Percentiles rank a stretch among this genome's conserved stretches.
Evolutionary conservation across 1,140 invertebrate species (phyloP).

Genomic region (Papilio glaucus): DNA sequence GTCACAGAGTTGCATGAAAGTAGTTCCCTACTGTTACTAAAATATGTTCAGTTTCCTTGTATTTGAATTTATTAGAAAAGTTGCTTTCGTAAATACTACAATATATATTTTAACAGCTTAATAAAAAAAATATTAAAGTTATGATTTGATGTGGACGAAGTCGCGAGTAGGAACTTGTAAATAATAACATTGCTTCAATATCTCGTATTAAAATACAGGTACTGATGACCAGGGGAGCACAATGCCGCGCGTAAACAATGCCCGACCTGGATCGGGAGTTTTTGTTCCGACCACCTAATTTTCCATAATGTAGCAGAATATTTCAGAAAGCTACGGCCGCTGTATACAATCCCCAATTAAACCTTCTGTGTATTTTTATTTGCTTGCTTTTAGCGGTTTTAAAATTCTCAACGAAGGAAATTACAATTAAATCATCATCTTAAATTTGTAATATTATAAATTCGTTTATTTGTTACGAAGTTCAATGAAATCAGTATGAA

Average conservation of each 20-base stretch:
- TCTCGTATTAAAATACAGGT: conserved; percentile 29
- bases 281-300: conserved; percentile 35
- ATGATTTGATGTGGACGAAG: neutral
- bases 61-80: too few species aligned
- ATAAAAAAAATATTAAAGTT: too few species aligned
- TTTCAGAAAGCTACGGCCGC: conserved; percentile 26
- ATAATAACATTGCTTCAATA: conserved; percentile 1
- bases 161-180: neutral
- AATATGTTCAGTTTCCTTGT: too few species aligned
- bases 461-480: too few species aligned
- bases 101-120: too few species aligned
- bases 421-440: too few species aligned
- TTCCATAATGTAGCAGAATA: conserved; percentile 26
- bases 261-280: conserved; percentile 29
- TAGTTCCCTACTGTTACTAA: too few species aligned
- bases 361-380: conserved; percentile 10
- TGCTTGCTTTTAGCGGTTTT: neutral
- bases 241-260: conserved; percentile 35
- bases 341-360: conserved; percentile 19
- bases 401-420: too few species aligned
- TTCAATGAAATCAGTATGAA: too few species aligned
- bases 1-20: too few species aligned
- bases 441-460: too few species aligned
- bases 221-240: conserved; percentile 28
- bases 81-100: too few species aligned